Evolutionary conservation across 2,888 invertebrate species (phyloP), one percentile per base, ranked within the genome.

Genomic region (Platycnemis pennipes): DNA sequence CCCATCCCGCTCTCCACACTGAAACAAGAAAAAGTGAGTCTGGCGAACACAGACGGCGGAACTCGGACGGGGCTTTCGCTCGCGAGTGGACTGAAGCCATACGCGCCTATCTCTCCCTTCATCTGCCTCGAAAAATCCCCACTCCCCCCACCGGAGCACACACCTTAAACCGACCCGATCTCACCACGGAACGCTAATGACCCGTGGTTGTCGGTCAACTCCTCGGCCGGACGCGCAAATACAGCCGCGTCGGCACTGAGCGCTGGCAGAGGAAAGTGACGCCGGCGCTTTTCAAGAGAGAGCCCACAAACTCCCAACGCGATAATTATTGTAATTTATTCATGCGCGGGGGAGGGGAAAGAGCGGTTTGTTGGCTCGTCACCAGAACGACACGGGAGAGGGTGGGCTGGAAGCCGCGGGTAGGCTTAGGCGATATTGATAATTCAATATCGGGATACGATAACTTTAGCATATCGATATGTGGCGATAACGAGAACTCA

Each of bases 321-420:
- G 77, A 37, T 37, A 37, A 77, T 77, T 77, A 77, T 37, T 77
- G 37, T 77, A 77, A 77, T 77, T 77, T 77, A 77, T 77, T 77
- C 77, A 77, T 77, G 31, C 37, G 77, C 5, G 77, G 26, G 26
- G 4, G n/a, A n/a, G 11, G 26, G 7, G 77, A 16, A 37, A 77
- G 77, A 77, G 77, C 37, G 77, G 77, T 16, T 11, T 22, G 63
- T 63, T 77, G 77, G 77, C 77, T 37, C 77, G 77, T 13, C 37
- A 77, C 77, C 77, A 77, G 13, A 31, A 22, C 13, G 69, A 69
- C 31, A 69, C 69, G 69, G 77, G 77, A 16, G 37, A 31, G 7
- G 1, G 77, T 8, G 13, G 11, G 77, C 31, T 37, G 63, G 26
- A 22, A 19, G 4, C 49, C 13, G 13, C 5, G 49, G 49, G 49